Evolutionary conservation across 2,888 invertebrate genomes (phyloP).

Genomic region (Synanthedon vespiformis): DNA sequence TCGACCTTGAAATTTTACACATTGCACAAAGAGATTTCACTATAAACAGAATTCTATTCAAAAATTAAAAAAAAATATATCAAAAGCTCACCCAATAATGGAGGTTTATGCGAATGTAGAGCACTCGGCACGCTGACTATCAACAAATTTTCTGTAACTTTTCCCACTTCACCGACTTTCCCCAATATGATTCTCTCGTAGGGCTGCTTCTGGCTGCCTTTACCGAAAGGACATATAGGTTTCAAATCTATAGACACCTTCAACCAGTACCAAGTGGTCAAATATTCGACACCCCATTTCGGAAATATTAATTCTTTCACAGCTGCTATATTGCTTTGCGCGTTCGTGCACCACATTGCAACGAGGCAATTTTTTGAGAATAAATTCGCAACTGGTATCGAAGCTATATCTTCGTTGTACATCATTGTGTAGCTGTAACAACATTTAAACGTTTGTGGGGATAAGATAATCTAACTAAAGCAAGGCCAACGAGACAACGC

Average conservation of each 20-base stretch:
- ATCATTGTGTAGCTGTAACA: conserved; percentile 81
- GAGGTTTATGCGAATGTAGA: conserved; percentile 96
- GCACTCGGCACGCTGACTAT: conserved; percentile 90
- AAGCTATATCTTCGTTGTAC: conserved; percentile 78
- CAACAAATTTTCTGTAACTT: conserved; percentile 65
- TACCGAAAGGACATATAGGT: conserved; percentile 76
- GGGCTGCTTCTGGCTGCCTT: conserved; percentile 83
- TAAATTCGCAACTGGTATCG: conserved; percentile 77
- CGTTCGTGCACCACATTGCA: conserved; percentile 94
- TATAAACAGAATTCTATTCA: too few species aligned
- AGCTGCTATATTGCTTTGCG: conserved; percentile 75
- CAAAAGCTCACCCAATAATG: conserved; percentile 73
- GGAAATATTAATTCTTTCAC: conserved; percentile 81
- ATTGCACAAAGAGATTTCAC: too few species aligned
- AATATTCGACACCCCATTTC: conserved; percentile 78
- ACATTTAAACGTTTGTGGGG: too few species aligned
- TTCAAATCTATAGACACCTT: conserved; percentile 81
- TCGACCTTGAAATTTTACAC: too few species aligned
- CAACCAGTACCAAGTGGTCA: conserved; percentile 89
- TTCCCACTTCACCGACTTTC: conserved; percentile 32
- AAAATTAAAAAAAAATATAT: neutral
- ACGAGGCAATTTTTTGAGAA: conserved; percentile 75
- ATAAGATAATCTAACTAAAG: too few species aligned
- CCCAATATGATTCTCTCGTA: conserved; percentile 81
- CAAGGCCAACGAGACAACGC: too few species aligned